Percentiles rank a stretch among this genome's conserved stretches.
Evolutionary conservation across 1,140 invertebrate species (phyloP).

Genomic region (Zaprionus davidi): DNA sequence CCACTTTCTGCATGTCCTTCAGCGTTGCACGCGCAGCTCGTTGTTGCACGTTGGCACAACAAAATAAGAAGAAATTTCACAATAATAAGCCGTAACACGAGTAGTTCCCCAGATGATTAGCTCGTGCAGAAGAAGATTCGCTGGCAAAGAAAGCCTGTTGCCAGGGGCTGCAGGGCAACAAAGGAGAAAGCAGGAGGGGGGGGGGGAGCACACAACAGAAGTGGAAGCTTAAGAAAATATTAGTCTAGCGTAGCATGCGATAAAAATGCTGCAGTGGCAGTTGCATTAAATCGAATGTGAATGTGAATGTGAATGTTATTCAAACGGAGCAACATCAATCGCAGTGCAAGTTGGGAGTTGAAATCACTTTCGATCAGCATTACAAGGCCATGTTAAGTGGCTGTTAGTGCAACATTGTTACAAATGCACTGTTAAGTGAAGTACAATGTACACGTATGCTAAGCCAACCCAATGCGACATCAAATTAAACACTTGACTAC

Average conservation of each 20-base stretch:
- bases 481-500: background rate
- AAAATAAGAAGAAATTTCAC: slow-evolving; percentile 4
- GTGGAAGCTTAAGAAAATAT: background rate
- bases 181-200: background rate
- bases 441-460: background rate
- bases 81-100: slow-evolving; percentile 9
- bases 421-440: background rate
- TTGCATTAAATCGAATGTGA: background rate
- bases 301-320: slow-evolving; percentile 1
- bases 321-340: background rate
- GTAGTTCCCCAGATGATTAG: slow-evolving; percentile 1
- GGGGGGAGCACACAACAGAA: too few species aligned
- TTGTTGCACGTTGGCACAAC: background rate
- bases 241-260: background rate
- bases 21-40: background rate
- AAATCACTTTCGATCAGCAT: background rate
- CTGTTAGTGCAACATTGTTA: background rate
- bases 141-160: background rate
- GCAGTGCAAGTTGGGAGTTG: background rate
- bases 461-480: background rate
- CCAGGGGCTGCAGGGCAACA: background rate
- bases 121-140: slow-evolving; percentile 4
- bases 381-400: background rate
- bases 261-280: background rate
- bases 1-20: background rate